Base-by-base conservation (phyloP, 2,888 invertebrate species). In the Lasioglossum calceatum region DNA sequence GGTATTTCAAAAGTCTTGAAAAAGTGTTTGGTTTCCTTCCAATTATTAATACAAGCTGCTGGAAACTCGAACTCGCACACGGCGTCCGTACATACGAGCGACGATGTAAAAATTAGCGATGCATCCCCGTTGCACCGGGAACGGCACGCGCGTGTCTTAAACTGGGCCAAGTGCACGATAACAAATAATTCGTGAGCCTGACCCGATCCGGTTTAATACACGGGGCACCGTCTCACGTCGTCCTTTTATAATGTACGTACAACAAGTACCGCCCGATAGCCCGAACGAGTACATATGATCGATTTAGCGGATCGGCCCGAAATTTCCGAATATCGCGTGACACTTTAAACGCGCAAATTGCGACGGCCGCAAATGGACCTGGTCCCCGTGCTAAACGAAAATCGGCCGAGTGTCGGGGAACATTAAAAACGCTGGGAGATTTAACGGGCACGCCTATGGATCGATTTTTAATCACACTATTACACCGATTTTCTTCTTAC, bases 91-190 rank as follows among this genome's bases (percentile, higher is more conserved):
- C 27, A 47, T 47, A 81, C 84, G 77, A 82, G n/a, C 77, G 79
- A 77, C 76, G 50, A 80, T 54, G 67, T 77, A 82, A 64, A 87
- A 87, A 89, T 89, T 86, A 85, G 74, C 76, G 67, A 44, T 67
- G 74, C 78, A 86, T 80, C 44, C 71, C 77, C 76, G 32, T 64
- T 75, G 47, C n/a, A 67, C 78, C 54, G 39, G 71, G 75, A 79
- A 73, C 71, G 71, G 14, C 75, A 14, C 61, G 58, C 54, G 78
- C 50, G 67, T 50, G 64, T 47, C 14, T 88, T 74, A 88, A 93
- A 93, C 91, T 92, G 90, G 92, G 92, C 89, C 93, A 93, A 92
- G 90, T 91, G 87, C 88, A 90, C 85, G 89, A 91, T 88, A 90
- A 92, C 92, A 93, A 92, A 91, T 93, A 92, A 92, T 92, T 91